Base-by-base conservation (phyloP, 1,140 invertebrate genomes). In the Drosophila ambigua region DNA sequence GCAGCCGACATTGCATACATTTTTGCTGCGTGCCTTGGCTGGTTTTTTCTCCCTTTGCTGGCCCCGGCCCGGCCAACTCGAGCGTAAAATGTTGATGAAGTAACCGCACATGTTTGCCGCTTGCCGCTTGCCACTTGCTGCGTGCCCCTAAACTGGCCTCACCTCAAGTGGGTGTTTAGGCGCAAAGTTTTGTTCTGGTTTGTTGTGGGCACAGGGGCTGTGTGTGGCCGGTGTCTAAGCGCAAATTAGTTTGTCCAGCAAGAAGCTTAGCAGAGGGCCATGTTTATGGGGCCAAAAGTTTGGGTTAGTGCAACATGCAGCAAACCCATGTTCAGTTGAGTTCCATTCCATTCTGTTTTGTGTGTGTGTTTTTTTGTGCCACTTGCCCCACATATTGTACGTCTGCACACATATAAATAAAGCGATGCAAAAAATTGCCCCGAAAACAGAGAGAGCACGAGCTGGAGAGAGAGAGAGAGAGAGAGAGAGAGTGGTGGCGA, bases 51-150 rank as follows among this genome's bases (percentile, higher is more conserved):
- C 43, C 62, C 55, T 51, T 66, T 62, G 49, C 58, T 57, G 52
- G 52, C 53, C 31, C 58, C 52, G 52, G 52, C 53, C 31, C 60
- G 82, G 58, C 48, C 83, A 87, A 88, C 72, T 83, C 75, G 72
- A 88, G 76, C 72, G 83, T 83, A 68, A 88, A 88, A 83, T 88
- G 83, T 88, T 83, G 83, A 88, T 88, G 83, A 88, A 88, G 83
- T 88, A 88, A 69, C 83, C 82, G 72, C 73, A 75, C 72, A 75
- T 75, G 72, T 61, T 74, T 84, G 79, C 76, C 52, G 65, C 60
- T 66, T 64, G 67, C 79, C 41, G 43, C 67, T 31, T 31, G 28
- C 28, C 2, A 7, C 28, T 28, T 28, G 26, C 77, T 39, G 35
- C 48, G 31, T 62, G 50, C 44, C 28, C 16, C 16, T 24, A 73